These are phyloP conservation scores for Hemiprocne comata DNA, from an alignment of 2,113 vertebrate genomes.

Conservation along the genomic window DNA sequence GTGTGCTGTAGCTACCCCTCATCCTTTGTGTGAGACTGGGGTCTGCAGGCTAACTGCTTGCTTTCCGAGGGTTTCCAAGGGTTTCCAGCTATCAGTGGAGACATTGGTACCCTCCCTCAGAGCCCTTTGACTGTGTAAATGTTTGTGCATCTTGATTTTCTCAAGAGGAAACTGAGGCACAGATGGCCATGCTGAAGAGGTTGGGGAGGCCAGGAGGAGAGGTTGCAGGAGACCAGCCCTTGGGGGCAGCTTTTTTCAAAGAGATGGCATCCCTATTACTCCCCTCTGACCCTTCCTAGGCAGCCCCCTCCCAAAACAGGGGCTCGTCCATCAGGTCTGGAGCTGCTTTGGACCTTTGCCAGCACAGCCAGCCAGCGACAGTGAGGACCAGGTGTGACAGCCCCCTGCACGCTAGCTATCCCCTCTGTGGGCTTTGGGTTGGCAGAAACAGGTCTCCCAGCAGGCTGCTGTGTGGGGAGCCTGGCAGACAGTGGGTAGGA, in stretches of 20 bases:
- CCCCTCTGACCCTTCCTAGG: background rate
- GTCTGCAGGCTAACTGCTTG: background rate
- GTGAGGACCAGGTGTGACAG: accelerated
- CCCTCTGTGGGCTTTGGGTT: background rate
- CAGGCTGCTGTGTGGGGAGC: background rate
- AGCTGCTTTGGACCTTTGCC: background rate
- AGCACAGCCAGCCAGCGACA: background rate
- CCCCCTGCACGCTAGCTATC: accelerated
- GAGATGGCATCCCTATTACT: background rate
- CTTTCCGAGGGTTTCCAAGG: background rate
- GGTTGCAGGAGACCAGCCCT: background rate
- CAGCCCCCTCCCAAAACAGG: accelerated
- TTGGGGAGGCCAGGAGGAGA: background rate
- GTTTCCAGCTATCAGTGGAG: background rate
- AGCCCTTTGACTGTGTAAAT: background rate
- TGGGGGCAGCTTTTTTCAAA: background rate
- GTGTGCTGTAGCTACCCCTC: background rate
- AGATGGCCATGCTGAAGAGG: background rate
- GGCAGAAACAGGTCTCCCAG: background rate
- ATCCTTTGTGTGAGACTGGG: background rate
- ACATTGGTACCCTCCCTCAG: background rate
- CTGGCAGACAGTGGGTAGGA: accelerated
- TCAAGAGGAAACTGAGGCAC: constrained; percentile 17
- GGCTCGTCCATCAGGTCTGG: background rate
- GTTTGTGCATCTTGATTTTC: background rate